Percentiles rank a stretch among this genome's conserved stretches.
These are phyloP conservation scores for Ochlodes sylvanus DNA, from an alignment of 2,888 invertebrate genomes.

Conservation along the genomic window DNA sequence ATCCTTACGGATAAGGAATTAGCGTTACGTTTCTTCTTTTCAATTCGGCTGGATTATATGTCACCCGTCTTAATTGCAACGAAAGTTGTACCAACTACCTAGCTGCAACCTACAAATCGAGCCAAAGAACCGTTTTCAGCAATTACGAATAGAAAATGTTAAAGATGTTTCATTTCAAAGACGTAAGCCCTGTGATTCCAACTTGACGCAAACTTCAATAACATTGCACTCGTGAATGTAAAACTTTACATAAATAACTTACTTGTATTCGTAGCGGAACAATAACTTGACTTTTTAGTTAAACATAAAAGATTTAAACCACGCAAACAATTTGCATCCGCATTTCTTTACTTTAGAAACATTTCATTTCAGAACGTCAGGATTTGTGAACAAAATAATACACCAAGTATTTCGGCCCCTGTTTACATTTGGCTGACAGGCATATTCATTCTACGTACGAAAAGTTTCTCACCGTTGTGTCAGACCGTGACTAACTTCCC, in stretches of 20 bases:
- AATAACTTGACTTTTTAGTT: conserved; percentile 33
- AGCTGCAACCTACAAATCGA: too few relatives aligned
- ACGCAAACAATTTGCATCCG: conserved; percentile 32
- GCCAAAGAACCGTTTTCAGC: too few relatives aligned
- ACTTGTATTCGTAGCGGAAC: conserved; percentile 24
- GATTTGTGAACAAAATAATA: conserved; percentile 66
- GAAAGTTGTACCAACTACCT: too few relatives aligned
- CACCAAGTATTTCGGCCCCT: conserved; percentile 71
- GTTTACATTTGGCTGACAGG: conserved; percentile 79
- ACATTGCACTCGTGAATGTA: background rate
- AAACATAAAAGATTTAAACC: conserved; percentile 34
- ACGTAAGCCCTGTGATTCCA: background rate
- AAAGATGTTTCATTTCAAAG: background rate
- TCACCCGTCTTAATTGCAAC: too few relatives aligned
- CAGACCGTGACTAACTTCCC: conserved; percentile 73
- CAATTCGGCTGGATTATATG: too few relatives aligned
- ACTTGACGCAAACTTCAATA: conserved; percentile 17
- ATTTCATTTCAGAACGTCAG: conserved; percentile 48
- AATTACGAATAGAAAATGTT: too few relatives aligned
- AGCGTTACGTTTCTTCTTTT: too few relatives aligned
- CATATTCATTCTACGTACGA: conserved; percentile 81
- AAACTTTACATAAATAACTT: conserved; percentile 28
- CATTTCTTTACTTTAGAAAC: conserved; percentile 27
- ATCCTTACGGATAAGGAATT: too few relatives aligned
- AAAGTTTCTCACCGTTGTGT: conserved; percentile 78